Conservation (phyloP, 2,113 vertebrate species). For the Colius striatus region DNA sequence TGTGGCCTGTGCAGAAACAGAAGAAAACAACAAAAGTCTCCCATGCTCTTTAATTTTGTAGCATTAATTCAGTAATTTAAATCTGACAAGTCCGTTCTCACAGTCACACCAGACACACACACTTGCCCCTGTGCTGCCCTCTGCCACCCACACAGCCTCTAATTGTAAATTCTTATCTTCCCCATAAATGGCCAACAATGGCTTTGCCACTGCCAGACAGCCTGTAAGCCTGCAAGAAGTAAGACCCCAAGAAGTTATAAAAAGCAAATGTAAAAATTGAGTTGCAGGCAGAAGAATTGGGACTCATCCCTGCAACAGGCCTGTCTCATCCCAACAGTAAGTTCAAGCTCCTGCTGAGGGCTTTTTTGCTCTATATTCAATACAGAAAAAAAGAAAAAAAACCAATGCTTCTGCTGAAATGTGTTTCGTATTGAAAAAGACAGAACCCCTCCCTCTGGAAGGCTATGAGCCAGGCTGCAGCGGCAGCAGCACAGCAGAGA, state of each 20-base stretch:
- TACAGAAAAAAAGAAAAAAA: not conserved
- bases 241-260: not conserved
- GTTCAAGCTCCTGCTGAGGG: not conserved
- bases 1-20: not conserved
- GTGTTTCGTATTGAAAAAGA: not conserved
- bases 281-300: not conserved
- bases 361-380: not conserved
- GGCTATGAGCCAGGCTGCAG: not conserved
- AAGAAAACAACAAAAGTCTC: not conserved
- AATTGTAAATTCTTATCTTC: not conserved
- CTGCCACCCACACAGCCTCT: not conserved
- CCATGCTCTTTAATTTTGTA: not conserved
- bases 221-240: rapidly evolving
- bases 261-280: not conserved
- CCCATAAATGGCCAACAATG: rapidly evolving
- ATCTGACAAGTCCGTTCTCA: not conserved
- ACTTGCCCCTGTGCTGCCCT: not conserved
- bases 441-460: not conserved
- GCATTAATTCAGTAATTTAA: not conserved
- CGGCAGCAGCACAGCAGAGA: not conserved
- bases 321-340: not conserved
- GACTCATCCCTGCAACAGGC: not conserved
- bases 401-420: not conserved
- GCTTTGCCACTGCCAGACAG: not conserved
- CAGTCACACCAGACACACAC: not conserved